These are phyloP conservation scores for Mellivora capensis DNA, from an alignment of 2,113 vertebrate species.

Conservation along the genomic window DNA sequence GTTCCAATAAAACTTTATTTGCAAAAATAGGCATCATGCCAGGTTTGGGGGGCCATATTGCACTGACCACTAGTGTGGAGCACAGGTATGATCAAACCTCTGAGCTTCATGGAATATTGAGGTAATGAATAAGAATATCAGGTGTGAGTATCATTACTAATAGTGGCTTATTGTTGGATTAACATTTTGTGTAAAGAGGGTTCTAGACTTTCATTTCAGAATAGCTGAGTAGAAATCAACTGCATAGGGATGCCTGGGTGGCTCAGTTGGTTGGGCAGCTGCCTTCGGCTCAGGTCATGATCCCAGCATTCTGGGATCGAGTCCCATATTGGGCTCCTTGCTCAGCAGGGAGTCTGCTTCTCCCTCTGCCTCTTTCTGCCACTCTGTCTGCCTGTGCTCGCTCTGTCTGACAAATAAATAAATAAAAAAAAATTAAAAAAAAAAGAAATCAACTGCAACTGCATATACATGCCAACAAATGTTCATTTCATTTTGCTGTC, in stretches of 20 bases:
- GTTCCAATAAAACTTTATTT: constrained; percentile 26
- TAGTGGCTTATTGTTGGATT: not conserved
- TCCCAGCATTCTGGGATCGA: too few relatives aligned
- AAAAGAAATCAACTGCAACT: too few relatives aligned
- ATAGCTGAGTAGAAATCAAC: constrained; percentile 30
- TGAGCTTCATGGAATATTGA: not conserved
- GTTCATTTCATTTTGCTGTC: not conserved
- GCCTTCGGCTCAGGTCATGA: too few relatives aligned
- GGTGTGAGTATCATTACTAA: not conserved
- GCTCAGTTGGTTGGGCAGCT: too few relatives aligned
- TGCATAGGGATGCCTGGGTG: too few relatives aligned
- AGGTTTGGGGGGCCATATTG: not conserved
- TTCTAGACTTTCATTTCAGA: constrained; percentile 28
- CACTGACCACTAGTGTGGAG: not conserved
- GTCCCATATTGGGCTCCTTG: too few relatives aligned
- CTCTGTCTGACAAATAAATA: too few relatives aligned
- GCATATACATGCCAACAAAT: constrained; percentile 13
- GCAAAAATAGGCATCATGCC: not conserved
- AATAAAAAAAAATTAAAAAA: too few relatives aligned
- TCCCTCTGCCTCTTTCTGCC: too few relatives aligned
- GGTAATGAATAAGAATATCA: constrained; percentile 34
- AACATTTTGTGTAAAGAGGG: constrained; percentile 33
- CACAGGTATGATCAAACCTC: not conserved
- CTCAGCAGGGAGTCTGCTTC: too few relatives aligned
- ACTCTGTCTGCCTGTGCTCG: too few relatives aligned